These are phyloP conservation scores for Euwallacea fornicatus DNA, from an alignment of 1,140 invertebrate genomes.

Conservation along the genomic window DNA sequence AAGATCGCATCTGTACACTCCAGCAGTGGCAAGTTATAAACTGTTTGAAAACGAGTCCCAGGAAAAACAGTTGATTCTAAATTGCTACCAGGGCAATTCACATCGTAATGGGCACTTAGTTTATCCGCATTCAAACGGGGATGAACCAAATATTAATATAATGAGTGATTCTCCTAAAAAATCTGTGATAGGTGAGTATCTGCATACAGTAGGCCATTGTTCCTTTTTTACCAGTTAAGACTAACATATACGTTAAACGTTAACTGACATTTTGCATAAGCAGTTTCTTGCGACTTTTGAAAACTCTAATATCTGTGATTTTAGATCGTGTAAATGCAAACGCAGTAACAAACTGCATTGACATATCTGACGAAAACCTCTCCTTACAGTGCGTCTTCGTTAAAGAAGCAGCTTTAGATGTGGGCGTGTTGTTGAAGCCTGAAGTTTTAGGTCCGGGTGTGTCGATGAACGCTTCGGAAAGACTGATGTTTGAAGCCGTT, in stretches of 20 bases:
- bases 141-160: conserved; percentile 26
- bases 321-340: conserved; percentile 11
- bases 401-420: conserved; percentile 45
- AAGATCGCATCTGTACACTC: conserved; percentile 44
- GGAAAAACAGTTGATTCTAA: conserved; percentile 37
- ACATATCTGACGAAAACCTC: conserved; percentile 39
- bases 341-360: conserved; percentile 13
- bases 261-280: too few species aligned
- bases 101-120: conserved; percentile 16
- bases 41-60: conserved; percentile 42
- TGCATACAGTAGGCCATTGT: too few species aligned
- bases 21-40: conserved; percentile 31
- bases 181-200: conserved; percentile 19
- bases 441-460: conserved; percentile 45
- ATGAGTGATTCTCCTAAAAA: conserved; percentile 18
- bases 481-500: conserved; percentile 45
- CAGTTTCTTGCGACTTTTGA: too few species aligned
- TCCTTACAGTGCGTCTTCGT: conserved; percentile 41
- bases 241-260: too few species aligned
- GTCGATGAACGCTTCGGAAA: conserved; percentile 43
- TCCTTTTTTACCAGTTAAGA: background rate
- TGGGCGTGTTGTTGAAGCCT: conserved; percentile 45
- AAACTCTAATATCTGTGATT: background rate
- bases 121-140: background rate
- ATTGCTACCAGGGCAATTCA: conserved; percentile 19